Evolutionary conservation across 2,113 vertebrate species (phyloP).

Genomic region (Clinocottus analis): DNA sequence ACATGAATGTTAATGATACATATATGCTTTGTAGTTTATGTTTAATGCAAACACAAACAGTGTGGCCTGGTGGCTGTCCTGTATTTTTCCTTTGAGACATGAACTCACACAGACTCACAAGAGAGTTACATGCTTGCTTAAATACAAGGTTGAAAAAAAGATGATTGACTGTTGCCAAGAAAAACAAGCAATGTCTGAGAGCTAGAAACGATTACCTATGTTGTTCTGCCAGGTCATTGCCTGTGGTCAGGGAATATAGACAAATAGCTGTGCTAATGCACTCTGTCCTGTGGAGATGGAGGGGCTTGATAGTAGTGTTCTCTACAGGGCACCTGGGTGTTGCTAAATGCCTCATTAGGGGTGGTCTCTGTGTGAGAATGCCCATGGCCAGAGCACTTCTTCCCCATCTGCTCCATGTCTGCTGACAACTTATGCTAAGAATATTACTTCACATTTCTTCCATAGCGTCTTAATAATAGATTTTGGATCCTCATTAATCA

Average conservation of each 20-base stretch:
- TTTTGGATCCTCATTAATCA: not conserved
- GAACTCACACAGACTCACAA: conserved; percentile 64
- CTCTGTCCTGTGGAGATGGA: conserved; percentile 74
- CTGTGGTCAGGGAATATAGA: conserved; percentile 74
- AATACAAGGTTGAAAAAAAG: conserved; percentile 51
- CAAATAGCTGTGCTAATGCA: conserved; percentile 75
- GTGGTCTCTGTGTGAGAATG: conserved; percentile 69
- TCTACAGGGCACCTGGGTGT: conserved; percentile 69
- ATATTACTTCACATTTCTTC: conserved; percentile 4
- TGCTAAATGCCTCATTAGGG: conserved; percentile 76
- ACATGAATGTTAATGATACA: conserved; percentile 21
- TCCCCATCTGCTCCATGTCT: conserved; percentile 60
- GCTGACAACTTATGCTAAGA: conserved; percentile 25
- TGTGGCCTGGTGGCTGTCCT: conserved; percentile 35
- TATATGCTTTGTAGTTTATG: conserved; percentile 46
- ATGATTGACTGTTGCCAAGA: conserved; percentile 76
- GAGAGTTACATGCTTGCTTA: conserved; percentile 61
- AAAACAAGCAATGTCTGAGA: conserved; percentile 75
- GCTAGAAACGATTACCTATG: conserved; percentile 77
- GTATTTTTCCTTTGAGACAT: conserved; percentile 47
- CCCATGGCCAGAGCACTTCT: conserved; percentile 51
- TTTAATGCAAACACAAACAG: conserved; percentile 50
- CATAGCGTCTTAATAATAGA: not conserved
- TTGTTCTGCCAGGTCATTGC: conserved; percentile 75
- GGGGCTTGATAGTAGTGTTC: conserved; percentile 68